Base-by-base conservation (phyloP, 37 sponge, comb jelly and placozoan genomes). In the Haliclona indistincta region DNA sequence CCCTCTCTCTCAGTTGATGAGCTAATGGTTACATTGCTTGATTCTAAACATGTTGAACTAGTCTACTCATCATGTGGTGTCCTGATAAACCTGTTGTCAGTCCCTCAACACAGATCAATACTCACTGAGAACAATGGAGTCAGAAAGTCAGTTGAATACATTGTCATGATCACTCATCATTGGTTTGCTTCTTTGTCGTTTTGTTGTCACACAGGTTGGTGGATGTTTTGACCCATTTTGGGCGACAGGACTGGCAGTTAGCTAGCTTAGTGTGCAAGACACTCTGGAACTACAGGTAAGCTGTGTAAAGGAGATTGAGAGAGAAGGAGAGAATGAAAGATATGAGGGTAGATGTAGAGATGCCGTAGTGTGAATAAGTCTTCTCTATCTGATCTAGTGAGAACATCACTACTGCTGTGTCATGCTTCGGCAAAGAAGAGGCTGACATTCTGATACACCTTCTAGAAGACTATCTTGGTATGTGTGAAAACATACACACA, bases 51-150 rank as follows among this genome's bases (percentile, higher is more conserved):
- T 15, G 35, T 82, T 34, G 97, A 96, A 56, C 23, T 92, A 78
- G 94, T 96, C 38, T 96, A 80, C 61, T 75, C 80, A 34, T 54
- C 86, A 30, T 96, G 97, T 77, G 97, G 97, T 20, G 88, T 96
- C 3, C 76, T 96, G 44, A 41, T 96, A 64, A 96, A 96, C 67
- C 58, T 96, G 40, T 86, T 86, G 84, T 67, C 62, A 1, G 92
- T 85, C 43, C 43, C 80, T 7, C 53, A 63, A 22, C 58, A 68
- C 60, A 74, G 87, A n/a, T 29, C 37, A 38, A 75, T 43, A 19
- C 60, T 94, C 1, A 20, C 58, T n/a, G 56, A 56, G 26, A 77
- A 61, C 40, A 63, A 64, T 44, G 94, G 94, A 61, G 71, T 89
- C 5, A 53, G 55, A 37, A 94, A 90, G 94, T 94, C 34, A 60